phyloP scores from a whole-genome alignment of 2,797 vertebrate species.

The Enteromius unitaeniatus region DNA sequence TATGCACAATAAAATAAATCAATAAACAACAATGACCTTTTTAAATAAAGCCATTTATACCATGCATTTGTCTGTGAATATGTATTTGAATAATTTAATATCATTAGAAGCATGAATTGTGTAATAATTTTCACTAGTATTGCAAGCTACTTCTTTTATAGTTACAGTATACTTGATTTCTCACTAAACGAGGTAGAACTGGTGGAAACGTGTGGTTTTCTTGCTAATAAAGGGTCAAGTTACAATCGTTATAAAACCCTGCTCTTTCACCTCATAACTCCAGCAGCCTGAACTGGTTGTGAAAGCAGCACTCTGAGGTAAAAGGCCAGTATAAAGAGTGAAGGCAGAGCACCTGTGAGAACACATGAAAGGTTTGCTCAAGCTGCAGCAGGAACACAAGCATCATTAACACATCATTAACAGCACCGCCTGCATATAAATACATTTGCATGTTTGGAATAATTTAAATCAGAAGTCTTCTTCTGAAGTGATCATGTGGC shows the following conservation, averaged over 20 bases:
- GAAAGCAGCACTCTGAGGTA: not conserved
- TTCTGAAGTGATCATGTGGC: not conserved
- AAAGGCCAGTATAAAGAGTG: not conserved
- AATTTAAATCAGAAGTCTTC: not conserved
- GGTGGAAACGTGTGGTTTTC: not conserved
- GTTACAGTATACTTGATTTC: not conserved
- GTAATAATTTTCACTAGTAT: not conserved
- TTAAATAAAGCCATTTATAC: not conserved
- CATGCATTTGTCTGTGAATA: not conserved
- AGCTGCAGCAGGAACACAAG: too few relatives aligned
- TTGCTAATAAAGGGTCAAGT: not conserved
- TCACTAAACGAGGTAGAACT: not conserved
- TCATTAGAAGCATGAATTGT: not conserved
- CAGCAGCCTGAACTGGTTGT: not conserved
- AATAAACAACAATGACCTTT: not conserved
- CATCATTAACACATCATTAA: not conserved
- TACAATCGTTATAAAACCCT: not conserved
- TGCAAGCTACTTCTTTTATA: not conserved
- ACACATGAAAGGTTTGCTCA: not conserved
- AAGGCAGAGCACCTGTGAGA: not conserved
- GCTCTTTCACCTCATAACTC: constrained; percentile 17
- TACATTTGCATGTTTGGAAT: not conserved
- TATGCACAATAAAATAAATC: not conserved
- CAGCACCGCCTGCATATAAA: not conserved
- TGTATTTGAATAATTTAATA: not conserved